These are phyloP conservation scores for Helleia helle DNA, from an alignment of 2,888 invertebrate species.

Conservation along the genomic window DNA sequence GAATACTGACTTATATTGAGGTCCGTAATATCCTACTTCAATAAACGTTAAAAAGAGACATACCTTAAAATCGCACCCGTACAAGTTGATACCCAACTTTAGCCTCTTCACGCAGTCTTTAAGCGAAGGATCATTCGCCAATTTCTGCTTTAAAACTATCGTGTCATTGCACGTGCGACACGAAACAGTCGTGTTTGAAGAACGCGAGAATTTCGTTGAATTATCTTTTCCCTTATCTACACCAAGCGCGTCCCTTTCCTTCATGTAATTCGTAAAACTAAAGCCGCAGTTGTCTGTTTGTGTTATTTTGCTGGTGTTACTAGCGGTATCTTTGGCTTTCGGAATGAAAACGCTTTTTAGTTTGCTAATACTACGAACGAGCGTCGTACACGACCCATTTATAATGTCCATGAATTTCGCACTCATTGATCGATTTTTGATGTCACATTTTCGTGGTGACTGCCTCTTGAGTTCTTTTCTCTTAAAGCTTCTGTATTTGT, in stretches of 20 bases:
- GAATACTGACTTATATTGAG: no score
- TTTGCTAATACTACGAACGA: slow-evolving; percentile 35
- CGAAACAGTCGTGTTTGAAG: slow-evolving; percentile 20
- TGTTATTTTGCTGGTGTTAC: slow-evolving; percentile 4
- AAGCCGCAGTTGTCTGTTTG: slow-evolving; percentile 25
- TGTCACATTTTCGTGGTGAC: slow-evolving; percentile 2
- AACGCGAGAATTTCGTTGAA: slow-evolving; percentile 14
- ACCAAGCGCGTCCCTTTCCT: slow-evolving; percentile 35
- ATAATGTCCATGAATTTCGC: slow-evolving; percentile 42
- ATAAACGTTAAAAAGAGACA: not conserved
- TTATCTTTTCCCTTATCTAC: slow-evolving; percentile 15
- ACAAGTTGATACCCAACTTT: slow-evolving; percentile 57
- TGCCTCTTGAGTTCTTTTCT: slow-evolving; percentile 11
- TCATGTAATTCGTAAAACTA: slow-evolving; percentile 54
- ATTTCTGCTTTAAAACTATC: slow-evolving; percentile 35
- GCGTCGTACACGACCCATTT: slow-evolving; percentile 48
- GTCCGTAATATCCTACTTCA: no score
- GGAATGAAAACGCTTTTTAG: slow-evolving; percentile 43
- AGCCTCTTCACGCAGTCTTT: slow-evolving; percentile 48
- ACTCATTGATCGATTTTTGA: slow-evolving; percentile 27
- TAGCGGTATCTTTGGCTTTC: slow-evolving; percentile 18
- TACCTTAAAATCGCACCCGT: slow-evolving; percentile 65
- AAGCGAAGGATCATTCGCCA: slow-evolving; percentile 35
- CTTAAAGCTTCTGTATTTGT: slow-evolving; percentile 16
- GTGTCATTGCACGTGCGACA: slow-evolving; percentile 55